These are phyloP conservation scores for Aromia moschata DNA, from an alignment of 2,888 invertebrate species.

Conservation along the genomic window DNA sequence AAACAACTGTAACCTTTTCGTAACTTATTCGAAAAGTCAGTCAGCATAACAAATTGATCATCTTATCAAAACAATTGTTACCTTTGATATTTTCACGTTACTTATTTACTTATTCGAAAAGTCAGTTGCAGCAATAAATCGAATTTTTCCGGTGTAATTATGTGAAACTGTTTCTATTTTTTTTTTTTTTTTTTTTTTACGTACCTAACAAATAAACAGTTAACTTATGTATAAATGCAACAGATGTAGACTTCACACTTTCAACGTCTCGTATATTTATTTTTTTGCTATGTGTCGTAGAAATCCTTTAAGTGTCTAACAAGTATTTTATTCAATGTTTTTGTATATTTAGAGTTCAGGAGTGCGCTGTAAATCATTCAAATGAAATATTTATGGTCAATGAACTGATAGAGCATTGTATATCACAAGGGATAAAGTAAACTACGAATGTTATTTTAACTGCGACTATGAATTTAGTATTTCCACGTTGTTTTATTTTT, in stretches of 20 bases:
- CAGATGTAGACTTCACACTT: constrained; percentile 9
- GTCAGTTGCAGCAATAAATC: no score
- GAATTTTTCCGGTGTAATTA: no score
- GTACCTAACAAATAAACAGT: background rate
- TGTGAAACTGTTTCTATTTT: no score
- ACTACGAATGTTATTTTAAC: constrained; percentile 15
- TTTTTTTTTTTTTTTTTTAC: no score
- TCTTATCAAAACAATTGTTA: no score
- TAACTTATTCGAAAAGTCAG: no score
- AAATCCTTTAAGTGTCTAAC: constrained; percentile 19
- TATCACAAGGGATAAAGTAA: constrained; percentile 13
- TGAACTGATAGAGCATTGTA: constrained; percentile 17
- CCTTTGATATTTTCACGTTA: no score
- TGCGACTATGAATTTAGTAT: constrained; percentile 1
- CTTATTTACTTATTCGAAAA: no score
- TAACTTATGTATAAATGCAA: background rate
- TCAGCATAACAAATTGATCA: no score
- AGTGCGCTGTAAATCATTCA: constrained; percentile 29
- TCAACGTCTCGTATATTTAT: constrained; percentile 14
- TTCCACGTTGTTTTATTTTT: constrained; percentile 8
- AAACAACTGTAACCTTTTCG: no score
- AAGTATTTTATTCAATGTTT: constrained; percentile 27
- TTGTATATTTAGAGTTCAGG: constrained; percentile 28
- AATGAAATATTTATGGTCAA: constrained; percentile 31
- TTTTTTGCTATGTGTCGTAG: constrained; percentile 17